A percentile compares a stretch with the other conserved stretches of the same genome.
phyloP scores from a whole-genome alignment of 1,140 invertebrate species.

The Aphidius ervi region DNA sequence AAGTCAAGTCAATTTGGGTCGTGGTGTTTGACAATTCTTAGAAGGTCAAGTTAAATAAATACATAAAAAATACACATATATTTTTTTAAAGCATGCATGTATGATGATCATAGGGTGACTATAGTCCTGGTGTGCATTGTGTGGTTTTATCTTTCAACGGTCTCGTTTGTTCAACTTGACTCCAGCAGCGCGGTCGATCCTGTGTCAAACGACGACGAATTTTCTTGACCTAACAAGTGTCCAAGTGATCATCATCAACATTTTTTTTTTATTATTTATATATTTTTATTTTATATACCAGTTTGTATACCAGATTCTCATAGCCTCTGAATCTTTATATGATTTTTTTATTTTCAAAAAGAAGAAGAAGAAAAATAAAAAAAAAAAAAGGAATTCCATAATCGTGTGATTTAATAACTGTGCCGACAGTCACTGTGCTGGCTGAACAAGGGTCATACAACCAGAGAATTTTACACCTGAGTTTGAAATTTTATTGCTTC shows the following conservation, averaged over 20 bases:
- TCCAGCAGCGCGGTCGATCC: constrained; percentile 28
- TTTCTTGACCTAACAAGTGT: constrained; percentile 26
- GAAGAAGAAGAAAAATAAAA: no score
- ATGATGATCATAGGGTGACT: constrained; percentile 9
- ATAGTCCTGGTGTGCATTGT: constrained; percentile 33
- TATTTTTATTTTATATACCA: background rate
- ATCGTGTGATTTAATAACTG: constrained; percentile 24
- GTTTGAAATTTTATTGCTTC: constrained; percentile 1
- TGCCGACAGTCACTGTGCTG: background rate
- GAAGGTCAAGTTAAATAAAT: no score
- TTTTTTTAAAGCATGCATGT: constrained; percentile 24
- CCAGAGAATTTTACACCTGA: constrained; percentile 18
- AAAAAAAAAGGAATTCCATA: constrained; percentile 14
- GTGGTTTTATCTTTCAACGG: constrained; percentile 45
- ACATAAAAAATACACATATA: constrained; percentile 10
- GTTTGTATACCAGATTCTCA: no score
- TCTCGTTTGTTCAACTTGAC: constrained; percentile 37
- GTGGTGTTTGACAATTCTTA: no score
- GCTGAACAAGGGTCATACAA: background rate
- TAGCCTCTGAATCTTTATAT: constrained; percentile 1
- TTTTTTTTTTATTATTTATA: background rate
- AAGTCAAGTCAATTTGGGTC: no score
- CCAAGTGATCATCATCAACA: constrained; percentile 16
- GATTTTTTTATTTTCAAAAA: constrained; percentile 6
- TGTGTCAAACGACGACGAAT: constrained; percentile 32